Base-by-base conservation (phyloP, 2,888 invertebrate species). In the Hypomecis atomaria region DNA sequence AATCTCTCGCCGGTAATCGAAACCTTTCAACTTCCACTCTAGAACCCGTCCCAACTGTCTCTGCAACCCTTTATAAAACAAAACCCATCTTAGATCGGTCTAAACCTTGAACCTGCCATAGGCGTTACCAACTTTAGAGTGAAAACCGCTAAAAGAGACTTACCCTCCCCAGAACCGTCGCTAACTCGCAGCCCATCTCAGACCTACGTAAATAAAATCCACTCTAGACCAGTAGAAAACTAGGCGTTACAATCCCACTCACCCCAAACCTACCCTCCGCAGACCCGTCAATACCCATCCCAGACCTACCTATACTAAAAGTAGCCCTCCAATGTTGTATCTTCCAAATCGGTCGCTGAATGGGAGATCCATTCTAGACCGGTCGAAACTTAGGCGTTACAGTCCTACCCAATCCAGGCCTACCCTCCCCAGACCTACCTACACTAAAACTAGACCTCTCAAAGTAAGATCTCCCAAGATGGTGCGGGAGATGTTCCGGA, bases 391-490 rank as follows among this genome's bases (percentile, higher is more conserved):
- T 44, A 6, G 23, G 23, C 23, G 23, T 23, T 23, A 23, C 23
- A 23, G 3, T 23, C 23, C 13, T 5, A 47, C 23, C 1, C 11
- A 52, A 6, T 9, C 38, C 40, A 52, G 23, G 10, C 52, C 40
- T 23, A 53, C 44, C 36, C 10, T 5, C 37, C 55, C n/a, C 23
- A 23, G 23, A 23, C 23, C 23, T 11, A 45, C 23, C 45, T 13
- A 45, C 5, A 13, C 23, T 40, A 11, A 23, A 23, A 2, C 34
- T 55, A 56, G 50, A 62, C 57, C 63, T 48, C 37, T 56, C 61
- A 38, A 55, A 55, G 38, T 53, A 13, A 61, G 67, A 69, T 50
- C 60, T 55, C 38, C 52, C 53, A 11, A 38, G 36, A 45, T 45
- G 34, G 40, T 10, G 33, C 8, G 45, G 23, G 53, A 40, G 45